A percentile compares a stretch with the other conserved stretches of the same genome.
phyloP scores from a whole-genome alignment of 2,797 vertebrate species.

The Mionectes olivaceus region DNA sequence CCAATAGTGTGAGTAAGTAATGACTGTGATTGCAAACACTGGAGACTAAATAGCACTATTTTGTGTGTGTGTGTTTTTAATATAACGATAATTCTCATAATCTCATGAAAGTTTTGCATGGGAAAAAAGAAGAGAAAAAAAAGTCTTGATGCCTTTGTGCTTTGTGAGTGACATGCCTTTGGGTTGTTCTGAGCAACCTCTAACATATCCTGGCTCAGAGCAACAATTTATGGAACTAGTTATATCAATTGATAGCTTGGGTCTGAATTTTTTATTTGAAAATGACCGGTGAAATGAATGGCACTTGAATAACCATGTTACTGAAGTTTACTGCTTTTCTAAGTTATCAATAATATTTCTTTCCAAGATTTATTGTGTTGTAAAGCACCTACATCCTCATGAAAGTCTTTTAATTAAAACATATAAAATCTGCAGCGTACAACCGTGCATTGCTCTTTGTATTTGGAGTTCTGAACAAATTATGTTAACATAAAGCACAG shows the following conservation, averaged over 20 bases:
- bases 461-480: background rate
- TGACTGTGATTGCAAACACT: background rate
- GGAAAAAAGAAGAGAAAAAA: background rate
- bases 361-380: background rate
- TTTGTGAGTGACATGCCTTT: fast-evolving
- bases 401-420: background rate
- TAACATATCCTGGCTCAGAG: background rate
- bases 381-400: background rate
- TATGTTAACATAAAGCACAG: background rate
- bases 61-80: background rate
- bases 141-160: background rate
- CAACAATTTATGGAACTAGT: background rate
- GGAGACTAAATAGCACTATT: background rate
- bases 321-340: background rate
- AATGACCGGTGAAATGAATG: background rate
- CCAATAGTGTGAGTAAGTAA: background rate
- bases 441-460: background rate
- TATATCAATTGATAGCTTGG: background rate
- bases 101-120: background rate
- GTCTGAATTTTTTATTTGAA: background rate
- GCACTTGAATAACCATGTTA: background rate
- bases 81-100: background rate
- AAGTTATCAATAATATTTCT: background rate
- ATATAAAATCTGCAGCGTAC: background rate
- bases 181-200: background rate